Evolutionary conservation across 2,888 invertebrate species (phyloP).

Genomic region (Chironomus riparius): DNA sequence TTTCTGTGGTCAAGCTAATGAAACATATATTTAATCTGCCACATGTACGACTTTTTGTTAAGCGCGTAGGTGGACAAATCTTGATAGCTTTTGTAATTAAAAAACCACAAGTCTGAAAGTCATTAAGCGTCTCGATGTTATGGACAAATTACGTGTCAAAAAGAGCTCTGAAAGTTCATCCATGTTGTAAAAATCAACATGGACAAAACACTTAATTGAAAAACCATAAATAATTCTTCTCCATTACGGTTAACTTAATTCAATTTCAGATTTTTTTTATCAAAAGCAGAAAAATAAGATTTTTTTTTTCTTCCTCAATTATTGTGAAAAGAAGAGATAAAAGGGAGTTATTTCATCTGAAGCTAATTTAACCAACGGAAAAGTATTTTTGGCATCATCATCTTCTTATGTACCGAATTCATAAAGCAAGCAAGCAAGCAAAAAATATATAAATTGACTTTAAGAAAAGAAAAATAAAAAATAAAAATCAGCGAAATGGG

Average conservation of each 20-base stretch:
- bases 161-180: neutral
- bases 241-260: neutral
- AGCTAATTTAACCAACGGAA: constrained; percentile 10
- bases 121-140: neutral
- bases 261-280: neutral
- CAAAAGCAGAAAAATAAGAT: neutral
- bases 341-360: neutral
- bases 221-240: neutral
- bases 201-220: neutral
- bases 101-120: neutral
- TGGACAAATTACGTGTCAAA: neutral
- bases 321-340: neutral
- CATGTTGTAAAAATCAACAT: neutral
- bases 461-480: neutral
- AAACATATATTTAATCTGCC: no score
- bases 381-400: constrained; percentile 8
- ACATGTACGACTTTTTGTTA: no score
- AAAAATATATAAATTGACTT: constrained; percentile 1
- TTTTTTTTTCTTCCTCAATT: neutral
- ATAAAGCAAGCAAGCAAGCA: neutral
- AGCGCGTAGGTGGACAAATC: neutral
- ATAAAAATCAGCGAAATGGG: neutral
- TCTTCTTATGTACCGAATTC: neutral
- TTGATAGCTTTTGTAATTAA: neutral
- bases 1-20: no score